These are phyloP conservation scores for Euphonia xanthogaster DNA, from an alignment of 2,797 vertebrate genomes.

Conservation along the genomic window DNA sequence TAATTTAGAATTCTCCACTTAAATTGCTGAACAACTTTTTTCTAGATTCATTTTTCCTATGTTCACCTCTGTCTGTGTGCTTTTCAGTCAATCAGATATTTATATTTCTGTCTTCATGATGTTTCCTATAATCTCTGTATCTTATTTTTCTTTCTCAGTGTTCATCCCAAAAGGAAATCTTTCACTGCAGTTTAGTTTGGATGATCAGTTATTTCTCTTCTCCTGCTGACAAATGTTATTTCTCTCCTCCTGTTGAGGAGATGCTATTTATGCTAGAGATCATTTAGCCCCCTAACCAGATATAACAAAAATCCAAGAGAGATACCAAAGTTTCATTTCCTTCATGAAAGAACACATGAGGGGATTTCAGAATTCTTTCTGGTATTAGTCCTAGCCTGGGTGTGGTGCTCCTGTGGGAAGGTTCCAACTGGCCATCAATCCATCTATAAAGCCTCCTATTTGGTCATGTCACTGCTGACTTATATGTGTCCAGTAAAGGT, in stretches of 20 bases:
- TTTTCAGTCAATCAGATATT: background rate
- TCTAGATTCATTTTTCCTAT: background rate
- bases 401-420: background rate
- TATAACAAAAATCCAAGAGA: background rate
- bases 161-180: background rate
- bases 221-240: background rate
- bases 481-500: background rate
- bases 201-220: background rate
- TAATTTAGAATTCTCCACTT: background rate
- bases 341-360: background rate
- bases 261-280: background rate
- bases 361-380: background rate
- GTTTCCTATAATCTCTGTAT: background rate
- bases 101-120: background rate
- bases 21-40: background rate
- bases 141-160: background rate
- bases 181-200: background rate
- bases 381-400: background rate
- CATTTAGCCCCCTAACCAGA: background rate
- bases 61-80: background rate
- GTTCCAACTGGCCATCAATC: background rate
- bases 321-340: background rate
- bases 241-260: background rate
- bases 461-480: background rate
- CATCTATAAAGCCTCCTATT: background rate